Evolutionary conservation across 2,888 invertebrate genomes (phyloP).

Genomic region (Aphrophora alni): DNA sequence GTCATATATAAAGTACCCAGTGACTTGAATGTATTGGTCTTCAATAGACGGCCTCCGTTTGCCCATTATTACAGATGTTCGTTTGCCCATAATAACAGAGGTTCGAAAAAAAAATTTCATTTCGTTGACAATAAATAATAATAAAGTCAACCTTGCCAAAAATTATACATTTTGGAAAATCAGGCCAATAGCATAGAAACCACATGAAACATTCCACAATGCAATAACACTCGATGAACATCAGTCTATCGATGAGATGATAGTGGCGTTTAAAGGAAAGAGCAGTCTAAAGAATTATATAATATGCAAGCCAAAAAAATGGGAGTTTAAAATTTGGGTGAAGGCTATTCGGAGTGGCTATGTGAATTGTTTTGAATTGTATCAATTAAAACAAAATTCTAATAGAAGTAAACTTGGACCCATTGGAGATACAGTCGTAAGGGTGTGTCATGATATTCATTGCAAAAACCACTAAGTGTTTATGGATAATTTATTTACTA

Average conservation of each 20-base stretch:
- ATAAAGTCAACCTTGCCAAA: conserved; percentile 11
- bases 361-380: conserved; percentile 31
- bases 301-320: conserved; percentile 29
- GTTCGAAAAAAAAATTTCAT: conserved; percentile 28
- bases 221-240: background rate
- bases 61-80: background rate
- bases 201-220: conserved; percentile 26
- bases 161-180: conserved; percentile 43
- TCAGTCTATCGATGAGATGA: conserved; percentile 29
- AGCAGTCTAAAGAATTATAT: conserved; percentile 18
- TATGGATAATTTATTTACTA: conserved; percentile 27
- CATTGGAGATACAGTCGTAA: conserved; percentile 20
- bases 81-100: background rate
- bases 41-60: conserved; percentile 15
- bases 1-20: conserved; percentile 44
- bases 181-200: conserved; percentile 1
- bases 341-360: conserved; percentile 19
- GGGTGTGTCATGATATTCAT: background rate
- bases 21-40: conserved; percentile 37
- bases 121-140: conserved; percentile 3
- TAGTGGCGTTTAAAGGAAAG: conserved; percentile 24
- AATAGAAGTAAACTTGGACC: conserved; percentile 7
- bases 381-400: background rate
- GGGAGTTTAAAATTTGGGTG: conserved; percentile 33
- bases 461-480: conserved; percentile 12